Base-by-base conservation (phyloP, 2,888 invertebrate species). In the Chaetogeoica ovagalla region DNA sequence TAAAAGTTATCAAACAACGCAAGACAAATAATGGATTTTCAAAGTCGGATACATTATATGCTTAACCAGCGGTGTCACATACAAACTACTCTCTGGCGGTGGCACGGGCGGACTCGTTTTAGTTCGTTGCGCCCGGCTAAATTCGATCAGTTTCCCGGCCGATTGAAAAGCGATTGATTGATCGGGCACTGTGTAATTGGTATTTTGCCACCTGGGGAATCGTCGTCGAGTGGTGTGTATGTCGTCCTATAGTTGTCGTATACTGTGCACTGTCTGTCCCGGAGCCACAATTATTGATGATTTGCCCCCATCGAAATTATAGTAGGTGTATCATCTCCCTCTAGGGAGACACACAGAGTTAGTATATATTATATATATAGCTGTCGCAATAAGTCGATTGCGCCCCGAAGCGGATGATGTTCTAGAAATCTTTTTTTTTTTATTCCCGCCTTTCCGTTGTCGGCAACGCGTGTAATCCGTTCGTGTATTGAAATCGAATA, bases 81-180 rank as follows among this genome's bases (percentile, higher is more conserved):
- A 59, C n/a, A 59, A 15, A 52, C 23, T 39, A 52, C 23, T 39
- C 74, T 60, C 62, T 52, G 69, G 55, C 62, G 62, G 21, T 57
- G 60, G n/a, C 21, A 43, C 13, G 39, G n/a, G 37, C n/a, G 74
- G 39, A 66, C 57, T 75, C 62, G 62, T 70, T 79, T 71, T 63
- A 23, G 79, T 79, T 79, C 71, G 79, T 79, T 79, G 71, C 79
- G 70, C 79, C 63, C 79, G 79, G 71, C 79, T 63, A 79, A 79
- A 79, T 79, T 79, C 79, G 79, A 79, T 79, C 79, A 79, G 71
- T 63, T 79, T 79, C 71, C 79, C 63, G 65, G 71, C 70, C 79
- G 79, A 79, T 79, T 79, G 79, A 79, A 79, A 71, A 70, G 79
- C 79, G 77, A 79, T 79, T 79, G 79, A 79, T 79, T 79, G 79